phyloP scores from a whole-genome alignment of 2,797 vertebrate genomes.

The Lates japonicus region DNA sequence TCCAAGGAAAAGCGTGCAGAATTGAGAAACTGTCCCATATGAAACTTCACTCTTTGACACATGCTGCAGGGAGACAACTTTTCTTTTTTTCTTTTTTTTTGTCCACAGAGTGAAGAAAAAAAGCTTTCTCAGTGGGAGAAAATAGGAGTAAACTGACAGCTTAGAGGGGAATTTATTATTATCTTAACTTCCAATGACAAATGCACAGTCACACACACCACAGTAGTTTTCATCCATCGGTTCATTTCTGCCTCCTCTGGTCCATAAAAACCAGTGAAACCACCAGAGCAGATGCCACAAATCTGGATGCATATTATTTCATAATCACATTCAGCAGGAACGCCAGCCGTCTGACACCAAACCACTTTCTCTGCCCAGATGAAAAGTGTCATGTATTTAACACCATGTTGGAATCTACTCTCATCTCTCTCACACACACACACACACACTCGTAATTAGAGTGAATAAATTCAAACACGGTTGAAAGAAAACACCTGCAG shows the following conservation, averaged over 20 bases:
- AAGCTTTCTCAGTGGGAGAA: not conserved
- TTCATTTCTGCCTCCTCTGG: conserved; percentile 29
- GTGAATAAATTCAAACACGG: conserved; percentile 36
- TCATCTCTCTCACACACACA: not conserved
- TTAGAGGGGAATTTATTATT: not conserved
- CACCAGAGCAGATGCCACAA: conserved; percentile 56
- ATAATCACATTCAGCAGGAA: conserved; percentile 49
- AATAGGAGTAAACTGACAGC: not conserved
- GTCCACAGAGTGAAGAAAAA: no score
- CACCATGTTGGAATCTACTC: conserved; percentile 30
- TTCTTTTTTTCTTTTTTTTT: not conserved
- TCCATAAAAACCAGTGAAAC: conserved; percentile 34
- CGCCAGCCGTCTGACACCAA: conserved; percentile 29
- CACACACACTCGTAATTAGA: conserved; percentile 22
- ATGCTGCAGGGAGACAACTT: not conserved
- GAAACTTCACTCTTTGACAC: not conserved
- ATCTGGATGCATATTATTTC: conserved; percentile 47
- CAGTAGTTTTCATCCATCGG: conserved; percentile 1
- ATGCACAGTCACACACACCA: no score
- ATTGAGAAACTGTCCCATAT: not conserved
- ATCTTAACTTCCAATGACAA: not conserved
- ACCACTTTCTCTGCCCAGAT: conserved; percentile 41
- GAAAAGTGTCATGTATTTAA: conserved; percentile 55
- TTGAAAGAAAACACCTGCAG: conserved; percentile 56
- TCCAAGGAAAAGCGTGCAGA: conserved; percentile 4